Evolutionary conservation across 2,113 vertebrate species (phyloP), one percentile per base, ranked within the genome.

Genomic region (Sorex fumeus): DNA sequence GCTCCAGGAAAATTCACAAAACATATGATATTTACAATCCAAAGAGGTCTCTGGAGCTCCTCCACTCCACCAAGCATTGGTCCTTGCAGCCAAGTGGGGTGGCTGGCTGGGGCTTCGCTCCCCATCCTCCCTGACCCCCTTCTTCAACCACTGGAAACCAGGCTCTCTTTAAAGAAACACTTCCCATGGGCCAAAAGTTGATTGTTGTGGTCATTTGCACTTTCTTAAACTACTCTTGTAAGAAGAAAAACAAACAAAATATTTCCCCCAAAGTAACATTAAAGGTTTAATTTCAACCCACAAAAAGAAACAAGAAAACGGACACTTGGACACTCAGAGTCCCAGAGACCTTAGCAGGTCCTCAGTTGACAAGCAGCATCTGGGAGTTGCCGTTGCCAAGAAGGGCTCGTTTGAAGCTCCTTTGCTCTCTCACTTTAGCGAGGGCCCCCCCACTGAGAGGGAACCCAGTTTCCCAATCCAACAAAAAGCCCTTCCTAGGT

Each of bases 121-220:
- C 34, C 62, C 72, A 9, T 36, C 13, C 62, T 88, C 75, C 67
- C 66, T 15, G 69, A 27, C 53, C 87, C 28, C 10, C 84, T 90
- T 72, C 85, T 40, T 81, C 71, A 91, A 80, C 84, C 96, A 71
- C 21, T 34, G 53, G 71, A 28, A 75, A 57, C 36, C 69, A 3
- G 34, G 18, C 50, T 7, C 45, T 88, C 78, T 78, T 67, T 83
- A 91, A 71, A 94, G 83, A 12, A 75, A 79, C 23, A 93, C 74
- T 75, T 66, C 62, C 79, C 83, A 91, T 28, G 85, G 60, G 94
- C 91, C 82, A 84, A 28, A 40, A 45, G 93, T 21, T 91, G 85
- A 93, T 47, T 91, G 53, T 16, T 96, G 92, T 93, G 94, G 91
- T 88, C 88, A 74, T 83, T 4, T 93, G 96, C 62, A 95, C 90